These are phyloP conservation scores for Polyploca ridens DNA, from an alignment of 2,888 invertebrate species.

Conservation along the genomic window DNA sequence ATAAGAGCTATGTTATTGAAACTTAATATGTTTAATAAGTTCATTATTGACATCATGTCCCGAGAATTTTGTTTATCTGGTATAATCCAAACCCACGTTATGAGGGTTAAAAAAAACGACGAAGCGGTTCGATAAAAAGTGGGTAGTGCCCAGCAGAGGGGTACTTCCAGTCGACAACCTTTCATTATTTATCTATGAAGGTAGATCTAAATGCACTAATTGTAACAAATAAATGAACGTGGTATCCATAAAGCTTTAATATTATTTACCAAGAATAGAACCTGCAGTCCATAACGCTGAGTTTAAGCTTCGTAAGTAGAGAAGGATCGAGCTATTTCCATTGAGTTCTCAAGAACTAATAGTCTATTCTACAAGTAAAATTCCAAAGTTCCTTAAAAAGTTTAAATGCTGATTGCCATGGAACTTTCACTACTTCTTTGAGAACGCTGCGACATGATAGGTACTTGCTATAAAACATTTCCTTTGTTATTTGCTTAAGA, in stretches of 20 bases:
- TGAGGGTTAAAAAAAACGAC: no score
- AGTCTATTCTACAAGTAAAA: slow-evolving; percentile 2
- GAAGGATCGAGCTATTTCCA: background rate
- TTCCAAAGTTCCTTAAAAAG: slow-evolving; percentile 7
- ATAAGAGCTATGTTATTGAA: no score
- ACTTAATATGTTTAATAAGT: no score
- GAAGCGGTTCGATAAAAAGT: no score
- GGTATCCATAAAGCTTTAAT: background rate
- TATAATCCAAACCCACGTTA: no score
- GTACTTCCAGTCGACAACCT: no score
- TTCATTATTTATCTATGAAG: no score
- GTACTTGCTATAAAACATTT: background rate
- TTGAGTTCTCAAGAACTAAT: slow-evolving; percentile 8
- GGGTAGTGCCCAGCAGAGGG: no score
- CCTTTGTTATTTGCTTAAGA: background rate
- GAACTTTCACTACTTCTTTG: background rate
- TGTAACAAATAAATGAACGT: background rate
- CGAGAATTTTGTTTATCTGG: no score
- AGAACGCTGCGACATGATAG: background rate
- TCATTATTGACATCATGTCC: no score
- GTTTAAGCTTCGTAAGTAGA: background rate
- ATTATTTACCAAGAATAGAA: background rate
- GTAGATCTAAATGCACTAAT: no score
- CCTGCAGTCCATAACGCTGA: background rate
- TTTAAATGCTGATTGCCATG: slow-evolving; percentile 1